Base-by-base conservation (phyloP, 2,888 invertebrate species). In the Rotaria sp. region DNA sequence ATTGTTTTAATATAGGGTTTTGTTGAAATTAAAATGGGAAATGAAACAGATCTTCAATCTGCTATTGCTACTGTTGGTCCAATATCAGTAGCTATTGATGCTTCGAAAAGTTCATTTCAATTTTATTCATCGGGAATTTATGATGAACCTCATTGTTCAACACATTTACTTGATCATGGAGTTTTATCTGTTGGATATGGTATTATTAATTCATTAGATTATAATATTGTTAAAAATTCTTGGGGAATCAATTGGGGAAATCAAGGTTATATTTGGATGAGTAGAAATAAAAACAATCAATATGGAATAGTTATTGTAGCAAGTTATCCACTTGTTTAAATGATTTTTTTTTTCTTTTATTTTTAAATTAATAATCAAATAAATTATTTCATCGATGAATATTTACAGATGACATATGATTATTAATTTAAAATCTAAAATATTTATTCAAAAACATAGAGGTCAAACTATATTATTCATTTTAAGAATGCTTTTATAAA, bases 21-120 rank as follows among this genome's bases (percentile, higher is more conserved):
- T 52, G 52, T 57, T 30, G 30, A 59, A 41, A 35, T 85, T 11
- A 80, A 15, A 59, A 21, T 41, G 41, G 85, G 57, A 10, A 52
- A 85, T 84, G 85, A 85, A 45, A 84, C n/a, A 41, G 84, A 41
- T n/a, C 21, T 85, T 26, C 55, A n/a, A 11, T 24, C n/a, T 35
- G 84, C 85, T 8, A 80, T 85, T 7, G 55, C 45, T 15, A 15
- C 57, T n/a, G 52, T 85, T 35, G 85, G 85, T 45, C 85, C 85
- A 59, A 84, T 85, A n/a, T 57, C 85, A 45, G 85, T 85, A n/a
- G 80, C 84, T 45, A 85, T 85, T 52, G 85, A 85, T 45, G 85
- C 85, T 45, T 52, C 80, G 8, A 41, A 52, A 35, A 18, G 30
- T 55, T 55, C 85, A 55, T 85, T 85, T 85, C 85, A 85, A 84